Base-by-base conservation (phyloP, 2,113 vertebrate genomes). In the Atrichornis clamosus region DNA sequence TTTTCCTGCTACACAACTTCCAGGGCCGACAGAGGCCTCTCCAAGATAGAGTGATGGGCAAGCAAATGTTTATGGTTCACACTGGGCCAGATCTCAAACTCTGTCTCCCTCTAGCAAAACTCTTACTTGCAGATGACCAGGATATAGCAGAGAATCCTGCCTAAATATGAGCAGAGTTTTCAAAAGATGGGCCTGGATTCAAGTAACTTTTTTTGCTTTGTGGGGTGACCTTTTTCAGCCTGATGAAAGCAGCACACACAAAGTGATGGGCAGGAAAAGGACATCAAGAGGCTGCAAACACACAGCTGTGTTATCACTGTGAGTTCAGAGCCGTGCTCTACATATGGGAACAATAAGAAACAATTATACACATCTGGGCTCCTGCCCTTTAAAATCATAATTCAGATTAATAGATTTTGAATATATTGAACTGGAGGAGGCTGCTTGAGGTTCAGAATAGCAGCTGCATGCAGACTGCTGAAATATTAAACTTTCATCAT, bases 401-500 rank as follows among this genome's bases (percentile, higher is more conserved):
- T 87, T 76, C 64, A 79, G 55, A 93, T 91, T 37, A 67, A 64
- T 76, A 87, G 81, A 46, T 68, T 64, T 77, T 81, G 37, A 93
- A 64, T 79, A 52, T 15, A 87, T 42, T 1, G 1, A 91, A 33
- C 50, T 67, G 49, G 70, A 94, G 42, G 47, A 89, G 53, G 33
- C 55, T 91, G 44, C 79, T 56, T 59, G 39, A 47, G 39, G 37
- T 80, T 94, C 63, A 58, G 72, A 76, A 86, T 42, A 77, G 73
- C 90, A 94, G 90, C 76, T 96, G 89, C 60, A 50, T 32, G 37
- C 32, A 58, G 53, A 52, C 81, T 80, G 68, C n/a, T 86, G 82
- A 85, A 91, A 91, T 94, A 96, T 60, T 88, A 76, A 91, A 91
- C 42, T 77, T 92, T 33, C 47, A 74, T 96, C 23, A 68, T 92